phyloP scores from a whole-genome alignment of 2,797 vertebrate genomes.

The Pteronotus mesoamericanus region DNA sequence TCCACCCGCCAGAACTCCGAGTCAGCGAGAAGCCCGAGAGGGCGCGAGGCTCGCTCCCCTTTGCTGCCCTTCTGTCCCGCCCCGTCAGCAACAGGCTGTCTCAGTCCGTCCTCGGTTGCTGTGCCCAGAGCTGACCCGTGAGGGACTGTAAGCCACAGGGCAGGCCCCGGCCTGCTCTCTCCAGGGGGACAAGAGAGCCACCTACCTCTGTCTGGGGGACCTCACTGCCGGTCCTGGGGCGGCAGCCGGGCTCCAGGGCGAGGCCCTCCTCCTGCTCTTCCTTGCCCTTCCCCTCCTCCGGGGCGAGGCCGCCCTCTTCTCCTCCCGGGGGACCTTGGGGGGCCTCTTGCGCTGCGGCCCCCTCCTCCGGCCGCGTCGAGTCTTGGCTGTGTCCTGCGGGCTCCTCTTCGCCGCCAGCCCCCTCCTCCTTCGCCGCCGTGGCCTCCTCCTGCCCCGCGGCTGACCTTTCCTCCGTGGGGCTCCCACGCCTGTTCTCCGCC shows the following conservation, averaged over 20 bases:
- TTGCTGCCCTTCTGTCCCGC: background rate
- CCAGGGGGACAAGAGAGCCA: rapidly evolving
- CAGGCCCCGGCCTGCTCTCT: background rate
- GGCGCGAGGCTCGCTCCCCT: background rate
- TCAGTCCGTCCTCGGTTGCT: background rate
- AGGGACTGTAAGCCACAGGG: background rate
- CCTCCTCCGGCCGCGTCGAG: background rate
- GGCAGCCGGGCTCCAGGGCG: constrained; percentile 9
- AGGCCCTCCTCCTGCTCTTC: constrained; percentile 25
- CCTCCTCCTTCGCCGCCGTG: background rate
- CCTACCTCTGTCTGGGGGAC: constrained; percentile 62
- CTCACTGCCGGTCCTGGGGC: background rate
- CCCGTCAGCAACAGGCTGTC: background rate
- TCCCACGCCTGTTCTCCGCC: background rate
- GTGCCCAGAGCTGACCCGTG: background rate
- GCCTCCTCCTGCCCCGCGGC: background rate
- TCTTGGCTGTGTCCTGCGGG: background rate
- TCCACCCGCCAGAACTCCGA: rapidly evolving
- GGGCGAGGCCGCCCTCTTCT: background rate
- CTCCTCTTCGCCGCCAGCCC: background rate
- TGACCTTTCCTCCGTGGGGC: background rate
- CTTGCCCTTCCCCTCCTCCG: background rate
- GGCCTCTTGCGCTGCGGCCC: background rate
- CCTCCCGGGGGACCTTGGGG: background rate
- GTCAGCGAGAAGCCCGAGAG: background rate